Conservation (phyloP, 2,888 invertebrate species). For the Lathronympha strigana region DNA sequence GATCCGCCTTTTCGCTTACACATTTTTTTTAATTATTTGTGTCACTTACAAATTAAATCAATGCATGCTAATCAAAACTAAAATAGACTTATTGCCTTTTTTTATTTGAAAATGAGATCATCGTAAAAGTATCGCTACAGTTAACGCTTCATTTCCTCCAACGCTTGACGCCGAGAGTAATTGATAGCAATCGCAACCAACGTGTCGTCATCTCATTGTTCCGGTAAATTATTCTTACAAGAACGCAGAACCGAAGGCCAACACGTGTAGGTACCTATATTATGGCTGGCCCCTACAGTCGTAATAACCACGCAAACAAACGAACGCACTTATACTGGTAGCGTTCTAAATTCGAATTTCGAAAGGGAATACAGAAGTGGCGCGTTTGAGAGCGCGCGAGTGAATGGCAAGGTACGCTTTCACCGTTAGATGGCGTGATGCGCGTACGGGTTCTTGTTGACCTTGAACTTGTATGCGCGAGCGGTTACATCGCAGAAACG, state of each 20-base stretch:
- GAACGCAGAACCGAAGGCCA: neutral
- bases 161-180: conserved; percentile 2
- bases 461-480: neutral
- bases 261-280: too few species aligned
- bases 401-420: conserved; percentile 9
- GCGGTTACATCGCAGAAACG: conserved; percentile 4
- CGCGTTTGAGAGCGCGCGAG: conserved; percentile 11
- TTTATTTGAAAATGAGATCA: neutral
- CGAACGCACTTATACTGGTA: neutral
- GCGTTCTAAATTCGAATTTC: too few species aligned
- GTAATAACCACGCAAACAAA: too few species aligned
- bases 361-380: conserved; percentile 7
- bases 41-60: too few species aligned
- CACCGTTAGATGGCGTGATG: conserved; percentile 30
- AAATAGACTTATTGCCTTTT: neutral
- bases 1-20: too few species aligned
- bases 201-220: conserved; percentile 38
- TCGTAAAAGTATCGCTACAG: neutral
- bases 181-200: conserved; percentile 13
- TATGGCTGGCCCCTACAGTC: too few species aligned
- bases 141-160: conserved; percentile 8
- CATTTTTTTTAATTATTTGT: too few species aligned
- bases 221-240: conserved; percentile 25
- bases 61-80: neutral
- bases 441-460: conserved; percentile 3